Base-by-base conservation (phyloP, 2,113 vertebrate species). In the Bufo bufo region DNA sequence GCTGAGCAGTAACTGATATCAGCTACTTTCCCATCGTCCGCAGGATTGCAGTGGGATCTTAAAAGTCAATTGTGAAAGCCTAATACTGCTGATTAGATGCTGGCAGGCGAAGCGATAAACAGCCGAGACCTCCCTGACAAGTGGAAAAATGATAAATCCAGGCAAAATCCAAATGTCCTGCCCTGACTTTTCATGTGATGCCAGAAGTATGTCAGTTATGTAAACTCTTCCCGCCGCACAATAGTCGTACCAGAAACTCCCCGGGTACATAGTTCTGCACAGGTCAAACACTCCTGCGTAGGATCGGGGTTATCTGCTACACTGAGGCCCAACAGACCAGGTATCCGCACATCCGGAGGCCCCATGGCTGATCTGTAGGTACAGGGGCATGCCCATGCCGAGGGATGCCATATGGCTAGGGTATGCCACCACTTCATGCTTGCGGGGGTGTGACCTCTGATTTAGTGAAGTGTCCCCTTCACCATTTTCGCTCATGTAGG, bases 191-290 rank as follows among this genome's bases (percentile, higher is more conserved):
- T 89, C 59, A 56, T 91, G 43, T 45, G 86, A 72, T 65, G 69
- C 88, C 85, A 91, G 74, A 92, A 90, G 78, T 91, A 91, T 92
- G 91, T 47, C 75, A 92, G 90, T 82, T 90, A 91, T 91, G 92
- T 89, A 90, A 91, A 91, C 89, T 90, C 69, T 65, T 80, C 82
- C 89, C 17, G 6, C 23, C 4, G 86, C 84, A 85, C 87, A 87
- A 89, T 69, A 82, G 87, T 90, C 89, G 77, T 86, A 90, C 90
- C 77, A 65, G 89, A 13, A 77, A 49, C 90, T 89, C 4, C 69
- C 69, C 54, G 89, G 78, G 85, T 58, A 52, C 85, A 61, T 86
- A 88, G 84, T 86, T 91, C 84, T 66, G 8, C 45, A 79, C 6
- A 1, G 19, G 85, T 90, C 3, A 84, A 88, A 2, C 58, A 50